These are phyloP conservation scores for Oceanites oceanicus DNA, from an alignment of 2,113 vertebrate species.

Conservation along the genomic window DNA sequence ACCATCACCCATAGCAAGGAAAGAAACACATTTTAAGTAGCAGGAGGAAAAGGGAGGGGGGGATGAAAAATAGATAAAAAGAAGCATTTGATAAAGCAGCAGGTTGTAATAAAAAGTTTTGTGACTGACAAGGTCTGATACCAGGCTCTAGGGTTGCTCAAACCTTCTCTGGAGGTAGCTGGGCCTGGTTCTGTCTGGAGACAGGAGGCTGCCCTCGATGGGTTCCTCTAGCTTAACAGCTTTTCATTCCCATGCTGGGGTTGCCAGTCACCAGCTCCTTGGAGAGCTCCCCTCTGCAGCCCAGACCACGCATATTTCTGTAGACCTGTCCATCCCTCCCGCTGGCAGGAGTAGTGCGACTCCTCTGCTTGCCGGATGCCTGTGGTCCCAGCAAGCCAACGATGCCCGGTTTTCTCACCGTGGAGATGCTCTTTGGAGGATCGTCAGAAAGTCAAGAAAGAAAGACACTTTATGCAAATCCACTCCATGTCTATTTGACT, in stretches of 20 bases:
- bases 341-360: background rate
- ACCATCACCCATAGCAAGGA: background rate
- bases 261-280: background rate
- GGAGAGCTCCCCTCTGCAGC: background rate
- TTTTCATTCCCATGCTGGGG: background rate
- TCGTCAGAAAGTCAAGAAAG: background rate
- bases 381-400: background rate
- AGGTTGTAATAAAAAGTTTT: background rate
- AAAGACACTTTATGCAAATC: conserved; percentile 41
- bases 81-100: background rate
- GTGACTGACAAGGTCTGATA: background rate
- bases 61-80: background rate
- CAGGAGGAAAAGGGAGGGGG: background rate
- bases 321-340: background rate
- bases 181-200: background rate
- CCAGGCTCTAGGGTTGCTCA: background rate
- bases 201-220: background rate
- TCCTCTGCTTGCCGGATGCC: background rate
- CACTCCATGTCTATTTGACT: conserved; percentile 19
- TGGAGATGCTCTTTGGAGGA: background rate
- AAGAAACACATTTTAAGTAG: conserved; percentile 1
- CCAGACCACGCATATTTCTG: background rate
- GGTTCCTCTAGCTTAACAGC: background rate
- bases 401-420: background rate
- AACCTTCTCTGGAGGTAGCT: background rate